Evolutionary conservation across 2,113 vertebrate genomes (phyloP), one percentile per base, ranked within the genome.

Genomic region (Narcine bancroftii): DNA sequence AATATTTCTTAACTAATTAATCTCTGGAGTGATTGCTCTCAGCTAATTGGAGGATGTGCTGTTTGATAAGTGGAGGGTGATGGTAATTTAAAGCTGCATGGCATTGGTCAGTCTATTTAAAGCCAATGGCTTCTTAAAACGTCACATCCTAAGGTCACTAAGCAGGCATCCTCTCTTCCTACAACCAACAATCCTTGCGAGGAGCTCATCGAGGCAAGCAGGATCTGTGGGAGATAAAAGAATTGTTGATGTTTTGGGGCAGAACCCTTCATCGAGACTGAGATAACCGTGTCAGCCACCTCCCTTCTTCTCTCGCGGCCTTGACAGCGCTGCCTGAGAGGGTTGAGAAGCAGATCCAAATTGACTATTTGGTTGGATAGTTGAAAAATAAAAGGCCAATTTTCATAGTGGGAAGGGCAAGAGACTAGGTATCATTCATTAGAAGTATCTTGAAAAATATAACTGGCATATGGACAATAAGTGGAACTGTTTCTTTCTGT

Each of bases 1-100:
- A 85, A 56, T 85, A 85, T 85, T 85, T 85, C 79, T 56, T 56
- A n/a, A 85, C 79, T 85, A 85, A 85, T 85, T 85, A 85, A 85
- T 85, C 50, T 85, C 47, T n/a, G 53, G 47, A 56, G 50, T n/a
- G 29, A 85, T 85, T 56, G 11, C 79, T 85, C 79, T 56, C 50
- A 85, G 50, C 29, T 53, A 83, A 53, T 29, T 50, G 33, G 79
- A 85, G 3, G 50, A n/a, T 53, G n/a, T 85, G 50, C 79, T n/a
- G 50, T 56, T 85, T 33, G 13, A 53, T 83, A 53, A 33, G 50
- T 29, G 53, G 26, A 53, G 29, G 13, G 53, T 85, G 50, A 53
- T 33, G 29, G 29, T 56, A 56, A 85, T 85, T 85, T 85, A 33
- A 29, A 85, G 6, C 50, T n/a, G 29, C 19, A 11, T n/a, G 29